Evolutionary conservation across 2,113 vertebrate species (phyloP).

Genomic region (Barnardius zonarius): DNA sequence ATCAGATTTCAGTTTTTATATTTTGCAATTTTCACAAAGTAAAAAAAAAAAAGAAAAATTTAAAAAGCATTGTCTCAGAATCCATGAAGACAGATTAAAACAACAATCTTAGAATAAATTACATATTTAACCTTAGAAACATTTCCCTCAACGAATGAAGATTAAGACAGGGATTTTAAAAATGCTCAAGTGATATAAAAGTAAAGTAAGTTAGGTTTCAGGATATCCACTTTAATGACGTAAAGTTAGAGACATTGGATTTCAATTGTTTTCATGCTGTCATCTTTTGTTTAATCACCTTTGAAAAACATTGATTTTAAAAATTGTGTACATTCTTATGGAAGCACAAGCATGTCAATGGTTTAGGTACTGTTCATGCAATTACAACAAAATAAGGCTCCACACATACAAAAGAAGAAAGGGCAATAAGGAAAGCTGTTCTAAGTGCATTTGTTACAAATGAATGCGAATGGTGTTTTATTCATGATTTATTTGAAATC

Average conservation of each 20-base stretch:
- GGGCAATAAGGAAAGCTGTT: background rate
- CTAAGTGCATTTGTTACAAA: background rate
- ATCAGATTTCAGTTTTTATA: background rate
- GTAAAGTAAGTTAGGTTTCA: background rate
- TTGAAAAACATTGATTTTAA: background rate
- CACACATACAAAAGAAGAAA: background rate
- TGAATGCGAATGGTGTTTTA: background rate
- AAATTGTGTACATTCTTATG: background rate
- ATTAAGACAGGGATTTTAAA: background rate
- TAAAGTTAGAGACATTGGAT: background rate
- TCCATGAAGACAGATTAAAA: background rate
- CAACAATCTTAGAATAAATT: background rate
- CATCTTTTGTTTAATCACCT: background rate
- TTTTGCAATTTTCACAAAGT: background rate
- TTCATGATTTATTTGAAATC: background rate
- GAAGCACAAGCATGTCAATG: background rate
- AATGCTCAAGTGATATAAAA: background rate
- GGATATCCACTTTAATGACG: background rate
- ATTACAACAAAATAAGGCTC: background rate
- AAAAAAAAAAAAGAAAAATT: background rate
- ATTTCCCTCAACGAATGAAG: background rate
- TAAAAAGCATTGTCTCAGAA: background rate
- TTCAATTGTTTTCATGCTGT: background rate
- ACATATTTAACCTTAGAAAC: background rate
- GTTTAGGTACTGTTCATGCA: background rate